phyloP scores from a whole-genome alignment of 2,797 vertebrate genomes.

The Mormyrus hasselquistii region DNA sequence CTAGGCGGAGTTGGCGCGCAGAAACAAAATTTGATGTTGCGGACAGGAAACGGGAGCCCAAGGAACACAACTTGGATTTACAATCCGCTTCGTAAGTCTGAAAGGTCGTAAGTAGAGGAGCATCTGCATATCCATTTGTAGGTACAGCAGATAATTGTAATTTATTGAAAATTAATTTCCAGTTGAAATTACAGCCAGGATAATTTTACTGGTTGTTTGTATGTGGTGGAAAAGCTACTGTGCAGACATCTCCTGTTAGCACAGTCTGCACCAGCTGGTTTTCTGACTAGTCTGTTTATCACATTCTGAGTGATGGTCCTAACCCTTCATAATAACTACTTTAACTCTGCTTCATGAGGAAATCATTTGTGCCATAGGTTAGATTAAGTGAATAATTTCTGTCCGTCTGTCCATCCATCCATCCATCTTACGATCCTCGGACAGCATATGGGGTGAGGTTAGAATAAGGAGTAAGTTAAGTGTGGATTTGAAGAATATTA shows the following conservation, averaged over 20 bases:
- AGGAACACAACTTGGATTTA: too few species aligned
- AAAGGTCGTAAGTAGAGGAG: too few species aligned
- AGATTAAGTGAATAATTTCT: background rate
- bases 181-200: background rate
- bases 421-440: background rate
- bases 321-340: background rate
- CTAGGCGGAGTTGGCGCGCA: too few species aligned
- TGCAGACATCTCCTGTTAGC: background rate
- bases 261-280: background rate
- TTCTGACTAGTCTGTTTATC: background rate
- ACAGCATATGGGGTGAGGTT: background rate
- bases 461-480: background rate
- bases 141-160: background rate
- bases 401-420: background rate
- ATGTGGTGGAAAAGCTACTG: background rate
- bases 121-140: background rate
- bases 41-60: too few species aligned
- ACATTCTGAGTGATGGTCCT: background rate
- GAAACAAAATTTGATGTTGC: too few species aligned
- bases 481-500: background rate
- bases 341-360: background rate
- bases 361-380: background rate
- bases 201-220: background rate
- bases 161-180: background rate
- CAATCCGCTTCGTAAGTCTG: too few species aligned